Evolutionary conservation across 2,113 vertebrate species (phyloP).

Genomic region (Eulemur rufifrons): DNA sequence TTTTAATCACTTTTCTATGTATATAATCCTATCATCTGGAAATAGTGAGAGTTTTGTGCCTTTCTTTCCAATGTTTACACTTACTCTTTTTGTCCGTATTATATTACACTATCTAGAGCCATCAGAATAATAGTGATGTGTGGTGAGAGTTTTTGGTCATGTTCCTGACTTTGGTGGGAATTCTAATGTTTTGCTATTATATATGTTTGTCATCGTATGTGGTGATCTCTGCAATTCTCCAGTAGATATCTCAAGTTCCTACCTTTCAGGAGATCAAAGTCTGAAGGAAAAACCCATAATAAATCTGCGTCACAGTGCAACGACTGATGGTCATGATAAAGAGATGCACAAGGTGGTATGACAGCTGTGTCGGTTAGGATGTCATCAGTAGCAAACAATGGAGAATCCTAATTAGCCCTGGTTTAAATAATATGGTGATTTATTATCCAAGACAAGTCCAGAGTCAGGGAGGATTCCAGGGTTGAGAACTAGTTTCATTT

Average conservation of each 20-base stretch:
- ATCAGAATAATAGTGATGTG: neutral
- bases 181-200: neutral
- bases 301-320: neutral
- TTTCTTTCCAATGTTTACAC: neutral
- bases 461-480: neutral
- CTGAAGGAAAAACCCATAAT: neutral
- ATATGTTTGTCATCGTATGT: neutral
- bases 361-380: neutral
- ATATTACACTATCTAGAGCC: neutral
- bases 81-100: neutral
- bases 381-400: neutral
- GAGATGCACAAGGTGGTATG: neutral
- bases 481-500: neutral
- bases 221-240: neutral
- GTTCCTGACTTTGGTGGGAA: neutral
- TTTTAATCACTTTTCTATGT: neutral
- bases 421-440: slow-evolving; percentile 15
- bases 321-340: neutral
- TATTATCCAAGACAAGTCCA: slow-evolving; percentile 25
- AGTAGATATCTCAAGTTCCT: neutral
- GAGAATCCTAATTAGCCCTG: neutral
- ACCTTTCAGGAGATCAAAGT: neutral
- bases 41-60: neutral
- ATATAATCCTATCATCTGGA: neutral
- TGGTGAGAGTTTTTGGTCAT: neutral